A percentile compares a stretch with the other conserved stretches of the same genome.
phyloP scores from a whole-genome alignment of 1,140 invertebrate genomes.

The Brachionus rotundiformis region DNA sequence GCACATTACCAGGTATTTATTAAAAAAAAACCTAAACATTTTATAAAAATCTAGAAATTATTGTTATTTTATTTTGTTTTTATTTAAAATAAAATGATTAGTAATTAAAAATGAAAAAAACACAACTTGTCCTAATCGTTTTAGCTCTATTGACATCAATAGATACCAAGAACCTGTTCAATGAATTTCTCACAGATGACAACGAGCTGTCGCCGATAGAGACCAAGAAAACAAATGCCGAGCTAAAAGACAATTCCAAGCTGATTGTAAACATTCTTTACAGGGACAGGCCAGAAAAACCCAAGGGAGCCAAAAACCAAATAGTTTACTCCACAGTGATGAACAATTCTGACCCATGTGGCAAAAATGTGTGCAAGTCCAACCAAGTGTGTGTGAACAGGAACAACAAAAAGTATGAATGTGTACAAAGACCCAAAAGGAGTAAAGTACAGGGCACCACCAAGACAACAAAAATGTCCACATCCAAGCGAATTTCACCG shows the following conservation, averaged over 20 bases:
- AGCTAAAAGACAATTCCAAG: not conserved
- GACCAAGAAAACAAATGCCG: not conserved
- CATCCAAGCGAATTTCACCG: too few relatives aligned
- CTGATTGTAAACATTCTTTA: slow-evolving; percentile 41
- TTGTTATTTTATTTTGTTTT: not conserved
- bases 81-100: not conserved
- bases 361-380: slow-evolving; percentile 1
- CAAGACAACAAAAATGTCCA: not conserved
- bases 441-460: not conserved
- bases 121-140: not conserved
- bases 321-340: slow-evolving; percentile 6
- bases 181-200: slow-evolving; percentile 37
- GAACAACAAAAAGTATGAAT: not conserved
- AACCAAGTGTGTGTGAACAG: slow-evolving; percentile 24
- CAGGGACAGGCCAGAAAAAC: not conserved
- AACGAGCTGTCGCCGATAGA: slow-evolving; percentile 23
- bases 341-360: slow-evolving; percentile 6
- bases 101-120: not conserved
- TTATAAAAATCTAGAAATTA: not conserved
- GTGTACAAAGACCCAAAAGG: not conserved
- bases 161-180: not conserved
- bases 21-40: not conserved
- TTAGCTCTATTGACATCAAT: not conserved
- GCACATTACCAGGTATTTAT: not conserved
- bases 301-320: not conserved